These are phyloP conservation scores for Cryptocephalus moraei DNA, from an alignment of 2,888 invertebrate species.

Conservation along the genomic window DNA sequence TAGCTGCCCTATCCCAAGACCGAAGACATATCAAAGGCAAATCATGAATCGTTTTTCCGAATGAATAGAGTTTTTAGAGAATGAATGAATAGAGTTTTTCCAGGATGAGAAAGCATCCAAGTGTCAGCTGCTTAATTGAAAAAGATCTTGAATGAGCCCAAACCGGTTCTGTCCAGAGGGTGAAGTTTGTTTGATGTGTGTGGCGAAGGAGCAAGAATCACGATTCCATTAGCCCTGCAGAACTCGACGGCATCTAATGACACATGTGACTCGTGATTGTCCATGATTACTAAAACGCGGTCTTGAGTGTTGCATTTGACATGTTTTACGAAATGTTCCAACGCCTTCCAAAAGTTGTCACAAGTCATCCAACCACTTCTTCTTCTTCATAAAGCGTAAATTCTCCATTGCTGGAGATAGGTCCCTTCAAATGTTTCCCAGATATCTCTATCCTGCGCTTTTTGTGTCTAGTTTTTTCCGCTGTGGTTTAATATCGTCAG, in stretches of 20 bases:
- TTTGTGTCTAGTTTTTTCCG: too few species aligned
- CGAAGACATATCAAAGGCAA: too few species aligned
- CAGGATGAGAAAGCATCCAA: slow-evolving; percentile 5
- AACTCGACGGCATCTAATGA: slow-evolving; percentile 12
- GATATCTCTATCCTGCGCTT: too few species aligned
- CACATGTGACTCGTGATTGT: background rate
- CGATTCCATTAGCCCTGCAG: slow-evolving; percentile 29
- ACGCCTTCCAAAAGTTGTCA: slow-evolving; percentile 21
- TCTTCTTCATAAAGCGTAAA: too few species aligned
- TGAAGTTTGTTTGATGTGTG: too few species aligned
- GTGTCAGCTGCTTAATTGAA: slow-evolving; percentile 5
- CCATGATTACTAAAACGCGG: slow-evolving; percentile 22
- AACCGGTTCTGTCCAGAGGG: slow-evolving; percentile 5
- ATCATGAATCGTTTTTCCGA: too few species aligned
- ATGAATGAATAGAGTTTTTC: slow-evolving; percentile 12
- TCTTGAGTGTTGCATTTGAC: slow-evolving; percentile 16
- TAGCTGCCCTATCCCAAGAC: too few species aligned
- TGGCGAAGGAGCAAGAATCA: too few species aligned
- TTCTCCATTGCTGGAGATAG: too few species aligned
- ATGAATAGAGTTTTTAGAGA: too few species aligned
- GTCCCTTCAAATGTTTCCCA: too few species aligned
- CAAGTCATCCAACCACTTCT: slow-evolving; percentile 7
- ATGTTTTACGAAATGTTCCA: slow-evolving; percentile 26
- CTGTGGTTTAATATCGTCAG: too few species aligned
- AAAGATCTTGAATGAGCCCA: slow-evolving; percentile 6